Base-by-base conservation (phyloP, 2,888 invertebrate species). In the Mimumesa dahlbomi region DNA sequence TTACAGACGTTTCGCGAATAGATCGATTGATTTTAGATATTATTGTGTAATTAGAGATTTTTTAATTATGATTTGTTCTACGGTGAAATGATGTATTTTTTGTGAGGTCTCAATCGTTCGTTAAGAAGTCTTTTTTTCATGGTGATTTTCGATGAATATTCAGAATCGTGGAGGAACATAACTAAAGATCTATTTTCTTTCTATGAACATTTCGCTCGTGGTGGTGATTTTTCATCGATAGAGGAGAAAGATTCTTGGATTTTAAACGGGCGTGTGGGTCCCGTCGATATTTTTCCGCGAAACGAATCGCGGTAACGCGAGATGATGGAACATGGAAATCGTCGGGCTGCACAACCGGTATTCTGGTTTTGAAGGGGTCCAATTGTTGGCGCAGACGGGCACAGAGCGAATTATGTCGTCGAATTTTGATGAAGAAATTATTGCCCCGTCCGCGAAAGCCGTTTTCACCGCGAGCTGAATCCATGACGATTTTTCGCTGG, bases 371-470 rank as follows among this genome's bases (percentile, higher is more conserved):
- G 64, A 65, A 70, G 70, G 66, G 64, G 13, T 22, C 49, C 71
- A 42, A 73, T 77, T 73, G 70, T 56, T 67, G 61, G 58, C 50
- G 49, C 49, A 38, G 49, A 46, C 53, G 48, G 38, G 58, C 52
- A 25, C 50, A 25, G 49, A 63, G 42, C 29, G 54, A 70, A 75
- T 77, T 75, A 75, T 64, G 57, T 64, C 62, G 64, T 67, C 61
- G 48, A 73, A 73, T 67, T 75, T 75, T 77, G 64, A 73, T 64
- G 64, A 75, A 75, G 58, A 61, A 70, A 77, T 69, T 66, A 76
- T 63, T 64, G 65, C 38, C 22, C 9, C n/a, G 50, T 7, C 13
- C 14, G 11, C 21, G 18, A 48, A 40, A 29, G 13, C 38, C 49
- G 19, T 38, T 70, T 25, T 18, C 67, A 46, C 43, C 45, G 11